phyloP scores from a whole-genome alignment of 2,888 invertebrate species.

The Phrixothrix hirtus region DNA sequence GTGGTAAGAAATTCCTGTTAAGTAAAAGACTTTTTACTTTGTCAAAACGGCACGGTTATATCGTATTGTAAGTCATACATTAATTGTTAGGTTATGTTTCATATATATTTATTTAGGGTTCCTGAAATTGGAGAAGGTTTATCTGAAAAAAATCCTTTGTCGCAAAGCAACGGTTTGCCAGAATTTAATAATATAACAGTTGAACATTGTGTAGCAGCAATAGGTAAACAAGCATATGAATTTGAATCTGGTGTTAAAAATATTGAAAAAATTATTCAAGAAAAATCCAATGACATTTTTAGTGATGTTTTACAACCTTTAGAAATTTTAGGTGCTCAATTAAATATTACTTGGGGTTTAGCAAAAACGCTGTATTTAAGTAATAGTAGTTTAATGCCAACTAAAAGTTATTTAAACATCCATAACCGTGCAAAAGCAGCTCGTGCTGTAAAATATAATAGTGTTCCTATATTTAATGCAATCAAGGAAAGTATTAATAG shows the following conservation, averaged over 20 bases:
- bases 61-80: constrained; percentile 67
- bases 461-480: constrained; percentile 68
- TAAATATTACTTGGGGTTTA: constrained; percentile 86
- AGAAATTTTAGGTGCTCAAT: constrained; percentile 71
- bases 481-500: constrained; percentile 61
- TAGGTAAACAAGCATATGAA: constrained; percentile 80
- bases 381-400: constrained; percentile 78
- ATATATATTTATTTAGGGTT: constrained; percentile 59
- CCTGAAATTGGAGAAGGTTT: constrained; percentile 85
- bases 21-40: constrained; percentile 31
- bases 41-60: constrained; percentile 60
- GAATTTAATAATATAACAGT: constrained; percentile 80
- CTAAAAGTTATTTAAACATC: constrained; percentile 75
- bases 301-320: constrained; percentile 72
- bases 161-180: constrained; percentile 75
- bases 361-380: constrained; percentile 83
- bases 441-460: constrained; percentile 73
- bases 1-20: constrained; percentile 47
- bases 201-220: constrained; percentile 82
- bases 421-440: constrained; percentile 79
- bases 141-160: constrained; percentile 72
- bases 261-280: constrained; percentile 64
- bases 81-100: constrained; percentile 20
- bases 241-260: constrained; percentile 76
- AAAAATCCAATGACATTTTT: constrained; percentile 64